Conservation (phyloP, 2,888 invertebrate genomes). For the Eudemis profundana region DNA sequence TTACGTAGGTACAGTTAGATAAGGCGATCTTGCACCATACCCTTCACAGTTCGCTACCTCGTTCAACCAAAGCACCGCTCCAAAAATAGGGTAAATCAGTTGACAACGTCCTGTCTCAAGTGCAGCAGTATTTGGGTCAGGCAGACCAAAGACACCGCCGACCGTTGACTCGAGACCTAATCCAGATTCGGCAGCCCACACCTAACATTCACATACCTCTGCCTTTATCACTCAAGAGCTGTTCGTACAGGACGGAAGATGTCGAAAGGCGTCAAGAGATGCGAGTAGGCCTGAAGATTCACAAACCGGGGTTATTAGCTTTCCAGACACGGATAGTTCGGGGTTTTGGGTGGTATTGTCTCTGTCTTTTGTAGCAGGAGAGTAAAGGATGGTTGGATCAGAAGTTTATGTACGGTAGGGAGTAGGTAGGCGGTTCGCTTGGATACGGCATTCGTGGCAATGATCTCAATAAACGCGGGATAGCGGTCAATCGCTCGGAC, state of each 20-base stretch:
- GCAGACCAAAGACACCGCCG: conserved; percentile 69
- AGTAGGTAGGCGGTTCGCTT: conserved; percentile 51
- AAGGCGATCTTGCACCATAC: background rate
- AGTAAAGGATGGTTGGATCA: conserved; percentile 28
- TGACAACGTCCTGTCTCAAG: conserved; percentile 61
- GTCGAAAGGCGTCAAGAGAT: background rate
- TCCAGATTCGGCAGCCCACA: conserved; percentile 2
- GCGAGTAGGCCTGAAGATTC: conserved; percentile 13
- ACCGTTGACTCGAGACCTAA: conserved; percentile 57
- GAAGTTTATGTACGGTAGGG: background rate
- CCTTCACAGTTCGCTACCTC: conserved; percentile 25
- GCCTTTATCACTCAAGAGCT: background rate
- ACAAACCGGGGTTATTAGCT: background rate
- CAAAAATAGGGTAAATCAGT: conserved; percentile 58
- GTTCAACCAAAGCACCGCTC: conserved; percentile 32
- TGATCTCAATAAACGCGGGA: conserved; percentile 53
- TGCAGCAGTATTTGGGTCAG: conserved; percentile 69
- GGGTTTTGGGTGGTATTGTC: conserved; percentile 16
- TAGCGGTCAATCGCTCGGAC: conserved; percentile 36
- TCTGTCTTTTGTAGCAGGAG: conserved; percentile 11
- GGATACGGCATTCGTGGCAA: conserved; percentile 60
- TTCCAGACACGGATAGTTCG: background rate
- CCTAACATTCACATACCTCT: conserved; percentile 5
- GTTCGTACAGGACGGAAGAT: conserved; percentile 25
- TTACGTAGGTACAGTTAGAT: no score